phyloP scores from a whole-genome alignment of 2,797 vertebrate genomes.

The Erethizon dorsatum region DNA sequence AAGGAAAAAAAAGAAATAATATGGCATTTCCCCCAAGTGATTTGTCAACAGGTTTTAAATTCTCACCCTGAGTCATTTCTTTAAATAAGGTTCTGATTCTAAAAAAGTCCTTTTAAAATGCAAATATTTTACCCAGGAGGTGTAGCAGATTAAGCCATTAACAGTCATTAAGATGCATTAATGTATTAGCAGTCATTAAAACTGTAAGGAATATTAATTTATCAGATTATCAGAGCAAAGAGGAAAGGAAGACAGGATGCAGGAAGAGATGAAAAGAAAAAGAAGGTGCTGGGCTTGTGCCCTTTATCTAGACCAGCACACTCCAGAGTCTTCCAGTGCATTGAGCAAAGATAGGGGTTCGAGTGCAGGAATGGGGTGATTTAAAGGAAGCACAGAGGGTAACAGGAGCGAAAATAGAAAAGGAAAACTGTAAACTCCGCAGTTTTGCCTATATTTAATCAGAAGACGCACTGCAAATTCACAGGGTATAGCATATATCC shows the following conservation, averaged over 20 bases:
- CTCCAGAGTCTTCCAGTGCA: background rate
- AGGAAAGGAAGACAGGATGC: background rate
- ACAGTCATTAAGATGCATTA: slow-evolving; percentile 73
- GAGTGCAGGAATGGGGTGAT: background rate
- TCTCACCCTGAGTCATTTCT: slow-evolving; percentile 31
- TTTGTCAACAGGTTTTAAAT: slow-evolving; percentile 61
- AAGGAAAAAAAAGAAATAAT: background rate
- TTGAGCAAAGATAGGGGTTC: no score
- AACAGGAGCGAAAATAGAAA: background rate
- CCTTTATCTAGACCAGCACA: background rate
- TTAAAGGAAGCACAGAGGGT: background rate
- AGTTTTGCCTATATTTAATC: background rate
- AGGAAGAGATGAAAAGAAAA: background rate
- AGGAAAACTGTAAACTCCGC: background rate
- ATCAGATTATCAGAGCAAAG: slow-evolving; percentile 61
- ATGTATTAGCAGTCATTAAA: slow-evolving; percentile 76
- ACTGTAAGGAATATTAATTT: slow-evolving; percentile 58
- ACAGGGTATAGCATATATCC: background rate
- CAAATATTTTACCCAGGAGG: slow-evolving; percentile 67
- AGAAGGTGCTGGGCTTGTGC: background rate
- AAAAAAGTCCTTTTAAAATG: slow-evolving; percentile 73
- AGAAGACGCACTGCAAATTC: background rate
- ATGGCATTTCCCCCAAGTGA: slow-evolving; percentile 17
- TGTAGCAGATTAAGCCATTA: slow-evolving; percentile 76
- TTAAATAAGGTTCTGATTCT: slow-evolving; percentile 68